phyloP scores from a whole-genome alignment of 2,888 invertebrate genomes.

The Gortyna flavago region DNA sequence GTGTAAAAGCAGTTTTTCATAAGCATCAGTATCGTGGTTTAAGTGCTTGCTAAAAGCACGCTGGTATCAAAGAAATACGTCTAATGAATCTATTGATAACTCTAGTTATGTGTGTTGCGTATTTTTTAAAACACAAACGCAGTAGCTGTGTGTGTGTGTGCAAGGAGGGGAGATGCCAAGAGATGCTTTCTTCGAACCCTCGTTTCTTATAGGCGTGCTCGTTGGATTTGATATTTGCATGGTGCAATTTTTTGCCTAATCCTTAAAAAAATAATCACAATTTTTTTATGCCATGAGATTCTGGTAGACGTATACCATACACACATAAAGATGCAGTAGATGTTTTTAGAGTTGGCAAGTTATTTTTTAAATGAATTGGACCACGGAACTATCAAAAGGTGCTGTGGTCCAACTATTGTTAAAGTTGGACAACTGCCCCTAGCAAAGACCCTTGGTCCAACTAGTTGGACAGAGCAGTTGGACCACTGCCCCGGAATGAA shows the following conservation, averaged over 20 bases:
- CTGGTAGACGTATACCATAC: too few species aligned
- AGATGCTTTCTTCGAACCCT: slow-evolving; percentile 89
- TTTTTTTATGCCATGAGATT: too few species aligned
- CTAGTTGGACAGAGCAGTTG: too few species aligned
- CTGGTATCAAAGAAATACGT: slow-evolving; percentile 89
- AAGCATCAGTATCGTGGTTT: slow-evolving; percentile 70
- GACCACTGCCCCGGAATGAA: too few species aligned
- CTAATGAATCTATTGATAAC: slow-evolving; percentile 90
- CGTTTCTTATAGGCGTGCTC: slow-evolving; percentile 83
- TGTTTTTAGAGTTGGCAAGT: too few species aligned
- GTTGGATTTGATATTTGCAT: slow-evolving; percentile 73
- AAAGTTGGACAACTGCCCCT: too few species aligned
- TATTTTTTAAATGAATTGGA: too few species aligned
- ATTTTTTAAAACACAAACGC: slow-evolving; percentile 83
- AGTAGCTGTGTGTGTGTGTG: slow-evolving; percentile 75
- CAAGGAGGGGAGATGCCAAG: slow-evolving; percentile 86
- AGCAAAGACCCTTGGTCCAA: too few species aligned
- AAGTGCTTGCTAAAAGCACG: slow-evolving; percentile 84
- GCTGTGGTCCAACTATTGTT: too few species aligned
- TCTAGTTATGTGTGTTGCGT: slow-evolving; percentile 82
- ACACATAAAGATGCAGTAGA: too few species aligned
- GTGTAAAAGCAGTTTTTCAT: slow-evolving; percentile 43
- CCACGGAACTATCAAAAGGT: too few species aligned
- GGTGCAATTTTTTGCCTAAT: not conserved
- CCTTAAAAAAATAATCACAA: too few species aligned